A percentile compares a stretch with the other conserved stretches of the same genome.
Conservation (phyloP, 2,888 invertebrate genomes). For the Dryococelus australis region DNA sequence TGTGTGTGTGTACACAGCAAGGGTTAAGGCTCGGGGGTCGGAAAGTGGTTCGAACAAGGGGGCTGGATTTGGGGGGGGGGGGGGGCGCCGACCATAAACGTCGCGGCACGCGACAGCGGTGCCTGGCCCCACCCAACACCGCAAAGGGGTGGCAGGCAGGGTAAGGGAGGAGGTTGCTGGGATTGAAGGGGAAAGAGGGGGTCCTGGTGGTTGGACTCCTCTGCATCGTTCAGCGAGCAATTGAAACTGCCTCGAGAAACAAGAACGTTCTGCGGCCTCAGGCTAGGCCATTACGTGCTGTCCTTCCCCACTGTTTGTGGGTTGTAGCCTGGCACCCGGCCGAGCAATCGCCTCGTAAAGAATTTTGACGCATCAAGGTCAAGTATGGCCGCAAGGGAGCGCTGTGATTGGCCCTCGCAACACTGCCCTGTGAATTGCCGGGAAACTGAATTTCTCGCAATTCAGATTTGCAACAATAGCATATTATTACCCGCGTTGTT, state of each 20-base stretch:
- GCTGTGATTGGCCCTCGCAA: too few relatives aligned
- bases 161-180: not conserved
- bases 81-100: not conserved
- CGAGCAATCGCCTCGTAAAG: too few relatives aligned
- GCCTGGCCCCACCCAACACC: not conserved
- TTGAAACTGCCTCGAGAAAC: not conserved
- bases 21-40: not conserved
- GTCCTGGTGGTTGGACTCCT: not conserved
- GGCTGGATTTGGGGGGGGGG: not conserved
- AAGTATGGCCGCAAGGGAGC: too few relatives aligned
- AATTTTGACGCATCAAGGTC: too few relatives aligned
- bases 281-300: too few relatives aligned
- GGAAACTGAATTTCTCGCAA: too few relatives aligned
- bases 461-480: too few relatives aligned
- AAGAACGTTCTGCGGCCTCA: too few relatives aligned
- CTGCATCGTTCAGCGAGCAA: not conserved
- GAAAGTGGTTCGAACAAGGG: not conserved
- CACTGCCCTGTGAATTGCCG: too few relatives aligned
- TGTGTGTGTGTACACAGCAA: not conserved
- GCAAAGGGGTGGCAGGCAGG: not conserved
- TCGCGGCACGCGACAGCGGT: conserved; percentile 3
- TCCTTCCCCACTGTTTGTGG: too few relatives aligned
- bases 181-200: not conserved
- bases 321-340: too few relatives aligned
- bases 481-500: too few relatives aligned